These are phyloP conservation scores for Aleiodes leptofemur DNA, from an alignment of 2,888 invertebrate genomes.

Conservation along the genomic window DNA sequence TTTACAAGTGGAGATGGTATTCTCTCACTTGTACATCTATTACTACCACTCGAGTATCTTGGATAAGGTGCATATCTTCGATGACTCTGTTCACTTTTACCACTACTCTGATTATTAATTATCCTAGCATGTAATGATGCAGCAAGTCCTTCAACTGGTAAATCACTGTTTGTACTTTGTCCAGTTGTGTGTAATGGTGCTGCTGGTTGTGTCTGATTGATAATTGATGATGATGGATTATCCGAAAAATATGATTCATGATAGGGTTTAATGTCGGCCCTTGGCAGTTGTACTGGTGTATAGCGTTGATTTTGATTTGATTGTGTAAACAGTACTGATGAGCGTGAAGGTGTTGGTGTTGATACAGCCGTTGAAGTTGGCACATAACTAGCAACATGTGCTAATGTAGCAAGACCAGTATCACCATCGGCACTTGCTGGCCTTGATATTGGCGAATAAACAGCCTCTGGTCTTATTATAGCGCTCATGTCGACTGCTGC, in stretches of 20 bases:
- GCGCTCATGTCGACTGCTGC: conserved; percentile 93
- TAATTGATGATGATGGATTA: conserved; percentile 68
- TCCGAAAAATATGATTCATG: conserved; percentile 84
- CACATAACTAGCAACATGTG: conserved; percentile 73
- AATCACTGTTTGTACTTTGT: conserved; percentile 66
- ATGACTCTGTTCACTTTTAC: conserved; percentile 65
- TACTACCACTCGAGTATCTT: conserved; percentile 64
- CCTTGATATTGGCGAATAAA: conserved; percentile 78
- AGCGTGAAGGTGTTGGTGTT: conserved; percentile 67
- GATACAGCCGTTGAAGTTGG: conserved; percentile 68
- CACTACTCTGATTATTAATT: conserved; percentile 79
- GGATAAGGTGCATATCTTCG: conserved; percentile 71
- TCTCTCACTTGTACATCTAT: conserved; percentile 62
- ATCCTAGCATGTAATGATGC: conserved; percentile 89
- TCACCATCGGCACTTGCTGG: conserved; percentile 77
- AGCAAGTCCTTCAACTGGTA: conserved; percentile 83
- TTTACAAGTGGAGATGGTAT: conserved; percentile 61
- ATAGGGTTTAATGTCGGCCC: conserved; percentile 84
- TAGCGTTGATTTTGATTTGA: conserved; percentile 74
- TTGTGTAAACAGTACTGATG: conserved; percentile 72
- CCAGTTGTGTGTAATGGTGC: conserved; percentile 70
- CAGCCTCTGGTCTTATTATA: conserved; percentile 77
- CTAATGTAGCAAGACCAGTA: conserved; percentile 72
- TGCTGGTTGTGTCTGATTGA: conserved; percentile 61
- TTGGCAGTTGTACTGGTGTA: conserved; percentile 79